phyloP scores from a whole-genome alignment of 2,113 vertebrate species.

The Alligator sinensis region DNA sequence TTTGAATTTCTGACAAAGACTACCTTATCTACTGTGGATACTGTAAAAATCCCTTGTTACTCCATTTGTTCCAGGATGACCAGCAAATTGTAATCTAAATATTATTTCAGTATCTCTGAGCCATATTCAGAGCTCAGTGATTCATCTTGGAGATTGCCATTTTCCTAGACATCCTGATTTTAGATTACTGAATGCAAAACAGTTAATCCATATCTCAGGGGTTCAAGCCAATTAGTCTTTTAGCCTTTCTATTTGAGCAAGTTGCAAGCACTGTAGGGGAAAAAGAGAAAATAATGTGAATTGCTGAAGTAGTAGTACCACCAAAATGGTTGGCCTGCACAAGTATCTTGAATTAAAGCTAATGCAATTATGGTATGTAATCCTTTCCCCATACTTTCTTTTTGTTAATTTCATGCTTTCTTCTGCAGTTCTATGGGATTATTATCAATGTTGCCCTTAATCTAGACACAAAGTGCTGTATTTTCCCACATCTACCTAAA shows the following conservation, averaged over 20 bases:
- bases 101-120: background rate
- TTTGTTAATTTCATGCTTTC: background rate
- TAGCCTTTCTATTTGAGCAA: background rate
- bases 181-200: background rate
- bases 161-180: background rate
- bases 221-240: background rate
- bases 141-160: background rate
- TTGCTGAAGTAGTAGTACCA: accelerated
- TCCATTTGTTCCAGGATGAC: background rate
- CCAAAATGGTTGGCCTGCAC: background rate
- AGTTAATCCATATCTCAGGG: background rate
- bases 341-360: background rate
- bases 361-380: accelerated
- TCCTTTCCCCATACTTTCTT: background rate
- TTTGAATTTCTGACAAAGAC: background rate
- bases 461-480: background rate
- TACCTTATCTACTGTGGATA: accelerated
- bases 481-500: background rate
- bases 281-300: accelerated
- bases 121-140: background rate
- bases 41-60: background rate
- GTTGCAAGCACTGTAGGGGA: background rate
- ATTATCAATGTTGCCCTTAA: background rate
- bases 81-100: background rate
- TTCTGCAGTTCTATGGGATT: background rate